These are phyloP conservation scores for Diarsia mendica DNA, from an alignment of 2,888 invertebrate genomes.

Conservation along the genomic window DNA sequence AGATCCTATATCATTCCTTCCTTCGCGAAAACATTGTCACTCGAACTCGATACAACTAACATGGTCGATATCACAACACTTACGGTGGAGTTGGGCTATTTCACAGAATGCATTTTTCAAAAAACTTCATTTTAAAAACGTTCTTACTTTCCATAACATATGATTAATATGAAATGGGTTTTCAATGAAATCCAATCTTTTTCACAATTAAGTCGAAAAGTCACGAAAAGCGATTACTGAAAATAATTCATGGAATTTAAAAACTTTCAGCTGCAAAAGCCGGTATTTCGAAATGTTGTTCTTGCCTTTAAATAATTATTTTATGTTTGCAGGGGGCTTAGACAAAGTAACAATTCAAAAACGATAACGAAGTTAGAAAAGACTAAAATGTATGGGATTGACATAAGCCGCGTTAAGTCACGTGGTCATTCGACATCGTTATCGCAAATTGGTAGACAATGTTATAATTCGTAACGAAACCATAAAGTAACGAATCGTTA, in stretches of 20 bases:
- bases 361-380: no score
- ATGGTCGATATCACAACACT: no score
- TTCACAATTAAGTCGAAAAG: not conserved
- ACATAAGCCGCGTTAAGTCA: no score
- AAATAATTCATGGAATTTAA: not conserved
- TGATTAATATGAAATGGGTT: not conserved
- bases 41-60: no score
- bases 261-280: not conserved
- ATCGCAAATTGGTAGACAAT: no score
- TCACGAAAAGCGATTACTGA: not conserved
- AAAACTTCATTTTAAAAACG: not conserved
- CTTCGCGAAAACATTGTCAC: no score
- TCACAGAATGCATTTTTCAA: not conserved
- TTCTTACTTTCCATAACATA: not conserved
- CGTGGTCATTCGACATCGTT: no score
- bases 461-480: no score
- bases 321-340: not conserved
- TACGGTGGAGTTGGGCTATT: not conserved
- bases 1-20: no score
- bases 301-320: not conserved
- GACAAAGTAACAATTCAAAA: no score
- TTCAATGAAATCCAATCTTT: not conserved
- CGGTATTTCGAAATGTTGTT: not conserved
- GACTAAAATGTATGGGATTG: no score
- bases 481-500: no score